Base-by-base conservation (phyloP, 2,113 vertebrate genomes). In the Urocynchramus pylzowi region DNA sequence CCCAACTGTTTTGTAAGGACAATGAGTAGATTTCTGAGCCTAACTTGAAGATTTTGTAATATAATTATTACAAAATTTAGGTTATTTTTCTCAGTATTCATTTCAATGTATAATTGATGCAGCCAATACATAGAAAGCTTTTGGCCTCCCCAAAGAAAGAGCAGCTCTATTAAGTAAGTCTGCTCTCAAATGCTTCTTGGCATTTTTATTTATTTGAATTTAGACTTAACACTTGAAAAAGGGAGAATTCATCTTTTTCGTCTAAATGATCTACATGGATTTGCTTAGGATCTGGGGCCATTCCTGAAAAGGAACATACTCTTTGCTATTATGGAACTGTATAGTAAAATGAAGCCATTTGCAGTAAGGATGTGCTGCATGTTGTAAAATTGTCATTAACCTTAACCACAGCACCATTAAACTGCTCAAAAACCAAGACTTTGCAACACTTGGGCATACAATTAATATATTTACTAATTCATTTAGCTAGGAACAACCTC, bases 121-220 rank as follows among this genome's bases (percentile, higher is more conserved):
- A 76, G 19, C 24, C 26, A 77, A 27, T 60, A 37, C 4, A 42
- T 20, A 75, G 8, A 30, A 96, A 78, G 31, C 23, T 85, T 42
- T 91, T 79, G 60, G 31, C 10, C 11, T 84, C 9, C 52, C 16
- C 30, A 47, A 52, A 61, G 35, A 63, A 76, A 68, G 33, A 39
- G 30, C 47, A 75, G 68, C 8, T 85, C 52, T 42, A 45, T 53
- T 52, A 52, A 52, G 16, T 53, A 53, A 54, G 18, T 54, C 53
- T 54, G 31, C 53, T 54, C 30, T 54, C 24, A 50, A 83, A 24
- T 89, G 39, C 30, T 70, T 65, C 10, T 90, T 89, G n/a, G 16
- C 11, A 24, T 65, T 95, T 70, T 30, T 41, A 56, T 83, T 95
- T 61, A 27, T 89, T 97, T 90, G 78, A 90, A 95, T 97, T 92